Percentiles rank a stretch among this genome's conserved stretches.
phyloP scores from a whole-genome alignment of 92 coral and sea anemone species.

The Parazoanthus atlanticus region DNA sequence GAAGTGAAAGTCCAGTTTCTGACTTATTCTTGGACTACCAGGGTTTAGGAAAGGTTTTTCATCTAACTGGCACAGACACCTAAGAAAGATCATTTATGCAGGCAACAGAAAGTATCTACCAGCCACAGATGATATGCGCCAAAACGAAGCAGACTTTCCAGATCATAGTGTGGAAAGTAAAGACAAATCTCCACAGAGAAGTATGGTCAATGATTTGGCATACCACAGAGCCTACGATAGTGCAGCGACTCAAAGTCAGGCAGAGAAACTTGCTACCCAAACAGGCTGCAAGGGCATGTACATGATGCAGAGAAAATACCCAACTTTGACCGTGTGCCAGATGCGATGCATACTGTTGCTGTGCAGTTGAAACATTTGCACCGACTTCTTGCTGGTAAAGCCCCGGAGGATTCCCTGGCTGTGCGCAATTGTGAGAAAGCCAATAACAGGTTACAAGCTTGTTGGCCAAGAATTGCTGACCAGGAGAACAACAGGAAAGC shows the following conservation, averaged over 20 bases:
- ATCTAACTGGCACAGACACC: slow-evolving; percentile 2
- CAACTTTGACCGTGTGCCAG: slow-evolving; percentile 38
- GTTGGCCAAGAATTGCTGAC: not conserved
- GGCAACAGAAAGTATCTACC: not conserved
- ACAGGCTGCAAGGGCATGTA: slow-evolving; percentile 44
- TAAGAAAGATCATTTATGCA: not conserved
- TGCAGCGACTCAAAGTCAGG: slow-evolving; percentile 21
- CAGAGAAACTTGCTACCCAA: slow-evolving; percentile 1
- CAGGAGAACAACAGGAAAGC: not conserved
- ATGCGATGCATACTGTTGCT: slow-evolving; percentile 52
- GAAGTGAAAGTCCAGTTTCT: slow-evolving; percentile 5
- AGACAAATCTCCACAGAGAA: not conserved
- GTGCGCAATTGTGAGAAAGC: slow-evolving; percentile 27
- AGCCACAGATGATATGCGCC: not conserved
- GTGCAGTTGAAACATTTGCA: slow-evolving; percentile 41
- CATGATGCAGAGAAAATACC: slow-evolving; percentile 29
- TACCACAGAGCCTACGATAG: slow-evolving; percentile 33
- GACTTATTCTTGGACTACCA: slow-evolving; percentile 39
- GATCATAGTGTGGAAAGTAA: not conserved
- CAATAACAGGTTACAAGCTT: slow-evolving; percentile 25
- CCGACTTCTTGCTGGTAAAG: slow-evolving; percentile 34
- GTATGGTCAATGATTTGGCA: not conserved
- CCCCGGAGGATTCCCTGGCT: slow-evolving; percentile 27
- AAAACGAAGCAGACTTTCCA: not conserved
- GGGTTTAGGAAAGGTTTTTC: slow-evolving; percentile 30